Evolutionary conservation across 2,888 invertebrate genomes (phyloP).

Genomic region (Lepetodrilus schrolli): DNA sequence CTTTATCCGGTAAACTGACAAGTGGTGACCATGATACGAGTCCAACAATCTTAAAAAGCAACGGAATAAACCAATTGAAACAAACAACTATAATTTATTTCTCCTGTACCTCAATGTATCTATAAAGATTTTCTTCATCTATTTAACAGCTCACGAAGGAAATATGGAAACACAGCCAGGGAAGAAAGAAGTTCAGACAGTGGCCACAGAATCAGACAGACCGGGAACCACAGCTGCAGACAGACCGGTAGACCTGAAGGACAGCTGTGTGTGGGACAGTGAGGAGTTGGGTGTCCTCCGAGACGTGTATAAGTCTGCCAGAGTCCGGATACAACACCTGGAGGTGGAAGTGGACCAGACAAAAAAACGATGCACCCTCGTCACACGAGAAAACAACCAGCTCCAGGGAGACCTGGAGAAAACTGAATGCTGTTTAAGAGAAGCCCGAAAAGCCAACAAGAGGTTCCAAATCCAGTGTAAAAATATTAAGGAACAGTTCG

Average conservation of each 20-base stretch:
- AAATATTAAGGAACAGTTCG: slow-evolving; percentile 57
- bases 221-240: too few relatives aligned
- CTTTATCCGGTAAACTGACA: too few relatives aligned
- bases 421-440: slow-evolving; percentile 46
- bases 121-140: too few relatives aligned
- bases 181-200: background rate
- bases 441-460: slow-evolving; percentile 63
- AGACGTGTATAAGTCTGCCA: slow-evolving; percentile 63
- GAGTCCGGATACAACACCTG: slow-evolving; percentile 59
- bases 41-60: too few relatives aligned
- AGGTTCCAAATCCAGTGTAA: slow-evolving; percentile 65
- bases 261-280: slow-evolving; percentile 66
- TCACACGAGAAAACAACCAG: slow-evolving; percentile 48
- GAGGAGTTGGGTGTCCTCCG: slow-evolving; percentile 64
- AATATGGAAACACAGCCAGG: background rate
- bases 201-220: too few relatives aligned
- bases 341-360: slow-evolving; percentile 55
- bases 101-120: too few relatives aligned
- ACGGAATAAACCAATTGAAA: too few relatives aligned
- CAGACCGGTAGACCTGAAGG: slow-evolving; percentile 43
- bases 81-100: too few relatives aligned
- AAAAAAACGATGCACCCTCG: slow-evolving; percentile 47
- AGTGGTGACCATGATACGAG: too few relatives aligned
- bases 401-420: slow-evolving; percentile 47
- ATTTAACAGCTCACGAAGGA: too few relatives aligned